Evolutionary conservation across 2,797 vertebrate species (phyloP).

Genomic region (Craterocephalus amniculus): DNA sequence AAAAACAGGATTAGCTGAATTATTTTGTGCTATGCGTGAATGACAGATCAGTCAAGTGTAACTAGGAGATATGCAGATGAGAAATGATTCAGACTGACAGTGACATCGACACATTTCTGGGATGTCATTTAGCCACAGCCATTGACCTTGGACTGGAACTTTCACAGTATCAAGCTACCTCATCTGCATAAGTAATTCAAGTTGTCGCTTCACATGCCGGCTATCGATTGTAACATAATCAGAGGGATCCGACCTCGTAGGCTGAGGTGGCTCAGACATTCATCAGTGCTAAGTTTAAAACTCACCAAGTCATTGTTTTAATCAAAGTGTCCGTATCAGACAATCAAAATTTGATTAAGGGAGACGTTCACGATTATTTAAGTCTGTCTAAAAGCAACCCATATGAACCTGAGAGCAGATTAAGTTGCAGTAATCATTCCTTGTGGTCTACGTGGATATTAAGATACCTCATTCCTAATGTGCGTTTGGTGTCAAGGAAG

Average conservation of each 20-base stretch:
- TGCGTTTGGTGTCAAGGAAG: not conserved
- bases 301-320: constrained; percentile 41
- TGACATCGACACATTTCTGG: constrained; percentile 27
- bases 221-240: constrained; percentile 71
- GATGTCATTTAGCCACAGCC: constrained; percentile 19
- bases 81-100: constrained; percentile 25
- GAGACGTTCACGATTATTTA: not conserved
- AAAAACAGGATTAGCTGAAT: constrained; percentile 19
- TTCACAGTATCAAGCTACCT: constrained; percentile 57
- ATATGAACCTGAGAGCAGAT: not conserved
- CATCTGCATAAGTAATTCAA: constrained; percentile 78
- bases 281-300: constrained; percentile 40
- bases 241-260: constrained; percentile 28
- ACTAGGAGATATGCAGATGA: constrained; percentile 47
- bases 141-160: constrained; percentile 66
- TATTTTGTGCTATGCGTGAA: constrained; percentile 34
- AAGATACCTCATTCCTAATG: not conserved
- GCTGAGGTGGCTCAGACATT: constrained; percentile 30
- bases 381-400: not conserved
- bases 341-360: not conserved
- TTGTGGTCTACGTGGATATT: not conserved
- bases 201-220: constrained; percentile 63
- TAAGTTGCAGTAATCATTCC: not conserved
- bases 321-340: constrained; percentile 15
- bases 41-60: constrained; percentile 45